phyloP scores from a whole-genome alignment of 2,113 vertebrate species.

The Felis chaus region DNA sequence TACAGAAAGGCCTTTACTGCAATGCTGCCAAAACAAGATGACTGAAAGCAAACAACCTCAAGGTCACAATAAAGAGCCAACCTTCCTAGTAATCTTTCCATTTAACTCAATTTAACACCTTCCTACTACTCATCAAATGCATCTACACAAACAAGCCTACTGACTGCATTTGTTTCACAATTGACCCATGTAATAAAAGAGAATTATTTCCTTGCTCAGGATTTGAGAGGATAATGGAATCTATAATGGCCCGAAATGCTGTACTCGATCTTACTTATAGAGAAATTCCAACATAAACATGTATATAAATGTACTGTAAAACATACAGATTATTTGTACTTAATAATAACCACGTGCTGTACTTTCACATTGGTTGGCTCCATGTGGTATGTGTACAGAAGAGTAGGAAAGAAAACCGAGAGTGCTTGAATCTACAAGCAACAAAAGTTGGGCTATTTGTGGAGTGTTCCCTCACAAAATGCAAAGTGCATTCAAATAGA shows the following conservation, averaged over 20 bases:
- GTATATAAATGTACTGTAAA: conserved; percentile 21
- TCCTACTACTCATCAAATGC: conserved; percentile 4
- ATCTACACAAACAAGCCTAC: not conserved
- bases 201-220: conserved; percentile 38
- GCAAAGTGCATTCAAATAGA: not conserved
- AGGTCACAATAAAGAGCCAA: not conserved
- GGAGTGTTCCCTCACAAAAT: conserved; percentile 4
- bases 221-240: conserved; percentile 54
- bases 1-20: not conserved
- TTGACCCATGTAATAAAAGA: conserved; percentile 9
- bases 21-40: not conserved
- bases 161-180: conserved; percentile 46
- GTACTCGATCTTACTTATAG: conserved; percentile 46
- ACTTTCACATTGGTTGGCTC: not conserved
- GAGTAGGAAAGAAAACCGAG: not conserved
- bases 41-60: not conserved
- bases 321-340: not conserved
- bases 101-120: not conserved
- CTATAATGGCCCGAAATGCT: conserved; percentile 21
- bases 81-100: not conserved
- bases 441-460: not conserved
- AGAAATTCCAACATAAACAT: conserved; percentile 41
- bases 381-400: not conserved
- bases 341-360: not conserved
- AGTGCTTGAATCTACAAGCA: not conserved